A percentile compares a stretch with the other conserved stretches of the same genome.
Evolutionary conservation across 2,888 invertebrate genomes (phyloP).

Genomic region (Epirrhoe tristata): DNA sequence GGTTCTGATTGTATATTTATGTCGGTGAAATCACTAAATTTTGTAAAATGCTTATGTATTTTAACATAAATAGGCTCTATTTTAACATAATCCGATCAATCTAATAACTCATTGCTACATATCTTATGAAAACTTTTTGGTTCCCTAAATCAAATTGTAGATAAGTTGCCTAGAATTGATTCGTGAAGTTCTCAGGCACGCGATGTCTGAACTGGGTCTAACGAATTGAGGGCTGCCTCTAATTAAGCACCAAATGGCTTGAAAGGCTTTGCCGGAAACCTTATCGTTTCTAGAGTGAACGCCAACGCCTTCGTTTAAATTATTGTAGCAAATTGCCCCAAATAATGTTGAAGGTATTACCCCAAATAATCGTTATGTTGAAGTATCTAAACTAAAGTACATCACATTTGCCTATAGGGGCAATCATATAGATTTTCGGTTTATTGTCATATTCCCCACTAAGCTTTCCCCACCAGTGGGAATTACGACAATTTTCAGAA

Average conservation of each 20-base stretch:
- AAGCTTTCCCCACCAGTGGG: no score
- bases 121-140: neutral
- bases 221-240: conserved; percentile 35
- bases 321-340: neutral
- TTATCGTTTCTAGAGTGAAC: conserved; percentile 5
- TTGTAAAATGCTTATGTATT: no score
- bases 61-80: no score
- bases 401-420: no score
- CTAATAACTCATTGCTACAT: neutral
- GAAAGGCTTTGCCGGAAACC: conserved; percentile 23
- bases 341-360: neutral
- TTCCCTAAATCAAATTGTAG: conserved; percentile 10
- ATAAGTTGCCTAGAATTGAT: conserved; percentile 26
- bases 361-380: neutral
- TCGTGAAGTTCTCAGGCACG: conserved; percentile 46
- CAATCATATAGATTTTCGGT: no score
- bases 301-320: neutral
- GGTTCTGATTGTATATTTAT: no score
- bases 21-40: no score
- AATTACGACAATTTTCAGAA: no score
- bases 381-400: no score
- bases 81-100: no score
- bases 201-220: conserved; percentile 41
- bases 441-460: no score
- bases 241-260: conserved; percentile 36